Percentiles rank a stretch among this genome's conserved stretches.
phyloP scores from a whole-genome alignment of 2,888 invertebrate species.

The Melolontha melolontha region DNA sequence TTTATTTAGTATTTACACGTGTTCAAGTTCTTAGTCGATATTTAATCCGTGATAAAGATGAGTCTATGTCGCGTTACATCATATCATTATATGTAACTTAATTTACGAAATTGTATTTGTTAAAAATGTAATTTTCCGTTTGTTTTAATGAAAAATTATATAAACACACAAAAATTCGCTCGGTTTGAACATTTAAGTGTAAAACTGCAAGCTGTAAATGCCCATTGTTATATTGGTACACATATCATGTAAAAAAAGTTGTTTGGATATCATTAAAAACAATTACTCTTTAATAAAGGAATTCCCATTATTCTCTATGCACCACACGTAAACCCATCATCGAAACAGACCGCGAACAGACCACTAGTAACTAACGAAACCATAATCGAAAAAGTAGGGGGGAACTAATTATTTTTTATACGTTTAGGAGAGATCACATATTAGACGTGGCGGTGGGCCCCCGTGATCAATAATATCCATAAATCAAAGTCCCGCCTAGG shows the following conservation, averaged over 20 bases:
- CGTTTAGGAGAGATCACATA: conserved; percentile 39
- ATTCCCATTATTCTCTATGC: conserved; percentile 1
- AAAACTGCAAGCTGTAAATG: too few species aligned
- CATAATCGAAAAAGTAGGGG: conserved; percentile 9
- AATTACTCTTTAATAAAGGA: background rate
- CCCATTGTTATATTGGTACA: background rate
- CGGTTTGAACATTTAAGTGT: too few species aligned
- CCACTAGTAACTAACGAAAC: background rate
- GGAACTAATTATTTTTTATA: conserved; percentile 43
- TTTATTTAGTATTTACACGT: too few species aligned
- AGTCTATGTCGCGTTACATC: too few species aligned
- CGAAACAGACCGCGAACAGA: background rate
- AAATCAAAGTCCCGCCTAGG: conserved; percentile 63
- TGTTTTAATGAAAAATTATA: too few species aligned
- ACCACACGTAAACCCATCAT: too few species aligned
- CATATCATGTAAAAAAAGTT: background rate
- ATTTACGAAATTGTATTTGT: background rate
- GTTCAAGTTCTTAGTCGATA: too few species aligned
- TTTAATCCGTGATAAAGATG: too few species aligned
- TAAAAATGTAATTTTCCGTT: too few species aligned
- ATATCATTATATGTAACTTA: background rate
- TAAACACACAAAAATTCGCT: too few species aligned
- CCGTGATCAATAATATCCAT: conserved; percentile 60
- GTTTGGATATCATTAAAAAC: too few species aligned
- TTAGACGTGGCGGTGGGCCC: conserved; percentile 31